Base-by-base conservation (phyloP, 2,888 invertebrate genomes). In the Macrostomum cliftonense region DNA sequence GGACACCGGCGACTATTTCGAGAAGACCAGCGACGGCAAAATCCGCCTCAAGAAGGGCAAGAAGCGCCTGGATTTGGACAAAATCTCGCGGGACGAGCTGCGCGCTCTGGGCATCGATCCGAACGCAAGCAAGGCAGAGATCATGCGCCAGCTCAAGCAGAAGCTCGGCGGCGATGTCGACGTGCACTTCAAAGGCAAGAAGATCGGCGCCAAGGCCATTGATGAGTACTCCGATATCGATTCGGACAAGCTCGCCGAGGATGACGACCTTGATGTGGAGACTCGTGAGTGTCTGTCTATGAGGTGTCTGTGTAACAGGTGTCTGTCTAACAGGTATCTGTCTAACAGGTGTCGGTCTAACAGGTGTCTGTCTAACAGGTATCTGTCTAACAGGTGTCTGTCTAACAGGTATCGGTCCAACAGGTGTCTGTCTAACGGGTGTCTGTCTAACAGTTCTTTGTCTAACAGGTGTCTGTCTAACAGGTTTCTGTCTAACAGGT, bases 61-160 rank as follows among this genome's bases (percentile, higher is more conserved):
- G 53, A 64, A 63, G 57, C 66, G 63, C 52, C 66, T 68, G 36
- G 66, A 68, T 53, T 55, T 68, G 13, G 59, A 54, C 43, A 68
- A 67, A 52, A 57, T 68, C 11, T 63, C 64, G 0, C 59, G 59
- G 16, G 66, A 66, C 17, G 65, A 68, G 45, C 58, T 68, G 12
- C 43, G 58, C 43, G 58, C 59, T 40, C 57, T 68, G 9, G 67
- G 67, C 5, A 66, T 68, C 37, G 67, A 68, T 49, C 65, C 65
- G 1, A 62, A 53, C 42, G 57, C 65, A 21, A 61, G 63, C 37
- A 65, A 65, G 43, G 59, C 63, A 42, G 65, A 68, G 50, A 68
- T 68, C 12, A 64, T 67, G 2, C 52, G 61, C 48, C 52, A 57
- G 40, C 57, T 68, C n/a, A 63, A 65, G 65, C 61, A 67, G 52